Base-by-base conservation (phyloP, 2,888 invertebrate genomes). In the Mesorhabditis spiculigera region DNA sequence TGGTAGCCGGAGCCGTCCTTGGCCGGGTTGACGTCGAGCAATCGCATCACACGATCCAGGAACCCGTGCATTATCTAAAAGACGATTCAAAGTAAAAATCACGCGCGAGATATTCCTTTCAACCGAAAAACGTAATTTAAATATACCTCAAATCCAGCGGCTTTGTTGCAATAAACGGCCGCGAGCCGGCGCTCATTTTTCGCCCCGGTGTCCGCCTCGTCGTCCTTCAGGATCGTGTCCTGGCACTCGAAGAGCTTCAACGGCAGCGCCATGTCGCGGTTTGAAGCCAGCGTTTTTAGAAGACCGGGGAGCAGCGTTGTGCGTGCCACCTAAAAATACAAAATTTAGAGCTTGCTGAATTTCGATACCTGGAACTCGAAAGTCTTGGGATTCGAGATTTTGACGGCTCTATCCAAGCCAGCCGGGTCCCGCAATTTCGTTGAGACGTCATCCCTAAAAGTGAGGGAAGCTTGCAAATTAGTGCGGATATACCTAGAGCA, bases 301-400 rank as follows among this genome's bases (percentile, higher is more conserved):
- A 99, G 88, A 0, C 98, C 98, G 0, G 97, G 91, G 71, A 98
- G 86, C 44, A 99, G 88, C 0, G 92, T 90, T 0, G 95, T 95
- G 71, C 98, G 90, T 0, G 93, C 94, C 6, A 89, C 88, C 87
- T 88, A 78, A 67, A n/a, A n/a, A 58, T 45, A 69, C 42, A 63
- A 62, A 43, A 65, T 3, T 10, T 43, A 3, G 13, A 0, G 63
- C 8, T 4, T 16, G 4, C 8, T 62, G n/a, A 62, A 62, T 8
- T 4, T 16, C 4, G 3, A 13, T 42, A 73, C 88, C 90, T 97
- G 96, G 89, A 97, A 98, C 87, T 98, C 98, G 68, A 93, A 87
- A 0, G 97, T 96, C 89, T 98, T 98, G 0, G 98, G 98, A 88
- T 98, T 99, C 4, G 93, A 90, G 86, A 99, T 93, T 83, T 94